A percentile compares a stretch with the other conserved stretches of the same genome.
phyloP scores from a whole-genome alignment of 1,140 invertebrate genomes.

The Diplogasteroides magnus region DNA sequence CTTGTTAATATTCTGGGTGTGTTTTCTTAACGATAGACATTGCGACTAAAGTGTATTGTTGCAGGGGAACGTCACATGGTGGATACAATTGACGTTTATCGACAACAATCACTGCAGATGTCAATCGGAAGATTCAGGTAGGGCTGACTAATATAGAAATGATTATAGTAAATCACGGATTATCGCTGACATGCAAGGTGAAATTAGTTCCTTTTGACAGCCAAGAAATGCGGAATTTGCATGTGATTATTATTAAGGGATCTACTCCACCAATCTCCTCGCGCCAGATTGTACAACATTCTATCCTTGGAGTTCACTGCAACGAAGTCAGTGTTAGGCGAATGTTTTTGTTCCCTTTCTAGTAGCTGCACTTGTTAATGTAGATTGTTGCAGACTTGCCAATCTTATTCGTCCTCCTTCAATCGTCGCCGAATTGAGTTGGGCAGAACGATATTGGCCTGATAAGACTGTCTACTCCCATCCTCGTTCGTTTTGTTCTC shows the following conservation, averaged over 20 bases:
- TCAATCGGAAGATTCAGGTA: constrained; percentile 15
- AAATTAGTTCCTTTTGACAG: no score
- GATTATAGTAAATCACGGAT: neutral
- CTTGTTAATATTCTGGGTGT: constrained; percentile 18
- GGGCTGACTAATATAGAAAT: neutral
- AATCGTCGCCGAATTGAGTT: constrained; percentile 28
- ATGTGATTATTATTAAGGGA: constrained; percentile 1
- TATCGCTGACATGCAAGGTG: no score
- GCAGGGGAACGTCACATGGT: constrained; percentile 25
- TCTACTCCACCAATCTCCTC: neutral
- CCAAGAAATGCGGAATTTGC: neutral
- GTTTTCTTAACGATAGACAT: constrained; percentile 9
- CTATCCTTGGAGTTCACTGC: constrained; percentile 32
- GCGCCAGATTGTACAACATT: constrained; percentile 32
- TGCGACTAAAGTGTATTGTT: constrained; percentile 4
- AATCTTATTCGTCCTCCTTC: constrained; percentile 26
- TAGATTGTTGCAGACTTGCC: constrained; percentile 23
- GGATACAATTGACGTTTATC: constrained; percentile 37
- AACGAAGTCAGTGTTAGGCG: constrained; percentile 15
- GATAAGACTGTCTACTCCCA: constrained; percentile 4
- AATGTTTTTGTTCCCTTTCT: constrained; percentile 14
- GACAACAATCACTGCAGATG: constrained; percentile 31
- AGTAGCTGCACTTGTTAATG: no score
- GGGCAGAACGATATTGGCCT: constrained; percentile 34
- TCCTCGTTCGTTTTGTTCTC: neutral